Evolutionary conservation across 2,888 invertebrate genomes (phyloP).

Genomic region (Aphodius granarius): DNA sequence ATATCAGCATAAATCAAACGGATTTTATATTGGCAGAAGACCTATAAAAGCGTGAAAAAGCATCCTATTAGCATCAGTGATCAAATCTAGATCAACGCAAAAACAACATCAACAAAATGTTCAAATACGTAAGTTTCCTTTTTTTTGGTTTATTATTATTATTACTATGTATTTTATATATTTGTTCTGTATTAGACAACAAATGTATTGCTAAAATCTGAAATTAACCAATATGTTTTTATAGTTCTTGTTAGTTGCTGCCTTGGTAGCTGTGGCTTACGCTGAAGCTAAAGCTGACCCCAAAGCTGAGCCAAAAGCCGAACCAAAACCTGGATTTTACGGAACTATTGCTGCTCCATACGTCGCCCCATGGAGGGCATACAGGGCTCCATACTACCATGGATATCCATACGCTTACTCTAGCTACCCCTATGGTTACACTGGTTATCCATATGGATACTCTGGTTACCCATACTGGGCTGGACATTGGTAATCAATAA

Average conservation of each 20-base stretch:
- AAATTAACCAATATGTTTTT: neutral
- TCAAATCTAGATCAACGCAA: neutral
- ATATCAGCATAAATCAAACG: neutral
- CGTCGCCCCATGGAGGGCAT: neutral
- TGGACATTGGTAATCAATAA: neutral
- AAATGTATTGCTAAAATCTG: neutral
- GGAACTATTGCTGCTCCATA: neutral
- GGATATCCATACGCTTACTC: slow-evolving; percentile 35
- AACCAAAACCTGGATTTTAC: neutral
- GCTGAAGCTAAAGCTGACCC: neutral
- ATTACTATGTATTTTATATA: too few relatives aligned
- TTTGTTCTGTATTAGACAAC: too few relatives aligned
- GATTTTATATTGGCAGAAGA: neutral
- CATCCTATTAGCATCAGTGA: neutral
- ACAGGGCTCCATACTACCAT: neutral
- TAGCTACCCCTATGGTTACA: slow-evolving; percentile 50
- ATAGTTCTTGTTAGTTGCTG: neutral
- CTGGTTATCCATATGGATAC: slow-evolving; percentile 17
- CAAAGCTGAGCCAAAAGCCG: neutral
- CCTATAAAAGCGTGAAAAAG: neutral
- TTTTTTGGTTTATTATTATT: neutral
- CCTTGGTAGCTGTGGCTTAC: neutral
- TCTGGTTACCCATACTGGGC: neutral
- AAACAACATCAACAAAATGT: neutral
- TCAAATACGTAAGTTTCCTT: neutral